Evolutionary conservation across 2,113 vertebrate genomes (phyloP).

Genomic region (Smithornis capensis): DNA sequence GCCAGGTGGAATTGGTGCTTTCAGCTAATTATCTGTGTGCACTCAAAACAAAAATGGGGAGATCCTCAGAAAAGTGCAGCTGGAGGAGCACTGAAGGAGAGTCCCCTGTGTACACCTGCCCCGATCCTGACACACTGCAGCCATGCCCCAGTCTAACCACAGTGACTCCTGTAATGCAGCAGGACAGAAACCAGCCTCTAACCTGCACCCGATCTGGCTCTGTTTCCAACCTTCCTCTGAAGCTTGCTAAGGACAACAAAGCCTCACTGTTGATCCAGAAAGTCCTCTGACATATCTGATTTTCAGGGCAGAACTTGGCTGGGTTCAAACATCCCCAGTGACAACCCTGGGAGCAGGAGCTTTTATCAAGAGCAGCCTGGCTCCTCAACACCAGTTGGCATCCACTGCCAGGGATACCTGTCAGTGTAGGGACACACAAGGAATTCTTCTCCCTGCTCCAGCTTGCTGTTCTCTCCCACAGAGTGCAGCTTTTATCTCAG

Average conservation of each 20-base stretch:
- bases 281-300: neutral
- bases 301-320: neutral
- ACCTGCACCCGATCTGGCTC: neutral
- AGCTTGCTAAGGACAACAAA: neutral
- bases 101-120: neutral
- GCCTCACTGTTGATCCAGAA: neutral
- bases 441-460: neutral
- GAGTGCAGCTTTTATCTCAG: neutral
- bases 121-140: neutral
- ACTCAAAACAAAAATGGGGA: neutral
- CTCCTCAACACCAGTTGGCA: neutral
- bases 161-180: neutral
- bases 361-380: neutral
- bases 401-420: neutral
- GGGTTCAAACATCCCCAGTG: neutral
- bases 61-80: neutral
- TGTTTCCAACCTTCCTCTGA: neutral
- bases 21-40: neutral
- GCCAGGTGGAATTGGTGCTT: neutral
- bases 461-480: neutral
- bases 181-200: neutral
- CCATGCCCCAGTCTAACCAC: neutral
- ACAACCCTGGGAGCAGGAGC: neutral
- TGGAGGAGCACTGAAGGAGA: neutral
- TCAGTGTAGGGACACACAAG: accelerated